These are phyloP conservation scores for Archaeoteleia sp. DNA, from an alignment of 2,888 invertebrate species.

Conservation along the genomic window DNA sequence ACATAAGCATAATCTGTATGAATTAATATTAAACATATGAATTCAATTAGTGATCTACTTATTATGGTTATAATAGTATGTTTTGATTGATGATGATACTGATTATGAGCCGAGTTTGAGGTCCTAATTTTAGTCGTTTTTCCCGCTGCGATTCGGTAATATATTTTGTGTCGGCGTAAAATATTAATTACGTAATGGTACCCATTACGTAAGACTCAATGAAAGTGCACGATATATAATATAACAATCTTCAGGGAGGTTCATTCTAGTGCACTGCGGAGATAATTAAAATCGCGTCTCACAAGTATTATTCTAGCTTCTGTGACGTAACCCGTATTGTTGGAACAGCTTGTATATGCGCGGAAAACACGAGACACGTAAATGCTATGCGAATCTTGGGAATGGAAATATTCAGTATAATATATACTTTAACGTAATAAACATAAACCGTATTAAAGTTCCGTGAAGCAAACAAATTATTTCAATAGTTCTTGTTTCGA, in stretches of 20 bases:
- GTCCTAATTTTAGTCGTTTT: too few relatives aligned
- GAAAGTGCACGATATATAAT: slow-evolving; percentile 41
- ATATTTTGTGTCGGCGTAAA: too few relatives aligned
- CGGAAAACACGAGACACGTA: slow-evolving; percentile 19
- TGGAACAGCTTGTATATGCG: slow-evolving; percentile 23
- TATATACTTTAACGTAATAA: slow-evolving; percentile 27
- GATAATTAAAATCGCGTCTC: slow-evolving; percentile 43
- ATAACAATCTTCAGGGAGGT: slow-evolving; percentile 32
- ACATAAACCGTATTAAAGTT: too few relatives aligned
- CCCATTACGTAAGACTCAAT: slow-evolving; percentile 19
- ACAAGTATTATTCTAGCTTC: slow-evolving; percentile 26
- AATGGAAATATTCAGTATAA: slow-evolving; percentile 23
- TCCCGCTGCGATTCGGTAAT: not conserved
- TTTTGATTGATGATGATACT: too few relatives aligned
- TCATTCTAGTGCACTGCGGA: slow-evolving; percentile 16
- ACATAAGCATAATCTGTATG: too few relatives aligned
- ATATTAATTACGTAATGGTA: not conserved
- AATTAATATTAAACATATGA: too few relatives aligned
- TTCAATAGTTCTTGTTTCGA: too few relatives aligned
- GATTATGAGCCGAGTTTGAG: too few relatives aligned
- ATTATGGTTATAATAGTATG: too few relatives aligned
- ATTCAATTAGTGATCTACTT: too few relatives aligned
- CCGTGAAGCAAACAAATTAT: too few relatives aligned
- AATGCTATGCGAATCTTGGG: slow-evolving; percentile 31
- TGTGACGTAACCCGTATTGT: slow-evolving; percentile 40